These are phyloP conservation scores for Pangasianodon hypophthalmus DNA, from an alignment of 2,113 vertebrate genomes.

Conservation along the genomic window DNA sequence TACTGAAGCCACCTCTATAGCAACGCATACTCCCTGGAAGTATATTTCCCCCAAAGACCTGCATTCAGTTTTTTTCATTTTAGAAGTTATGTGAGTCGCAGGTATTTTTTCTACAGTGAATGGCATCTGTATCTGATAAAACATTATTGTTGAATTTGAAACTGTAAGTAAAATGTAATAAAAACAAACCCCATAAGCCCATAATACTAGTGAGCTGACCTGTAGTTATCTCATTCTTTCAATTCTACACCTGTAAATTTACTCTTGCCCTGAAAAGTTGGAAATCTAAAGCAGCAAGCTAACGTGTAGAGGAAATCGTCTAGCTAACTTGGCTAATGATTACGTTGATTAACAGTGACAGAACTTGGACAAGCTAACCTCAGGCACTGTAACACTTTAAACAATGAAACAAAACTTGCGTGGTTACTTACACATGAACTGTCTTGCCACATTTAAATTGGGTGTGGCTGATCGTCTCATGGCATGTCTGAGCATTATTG, in stretches of 20 bases:
- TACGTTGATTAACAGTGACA: neutral
- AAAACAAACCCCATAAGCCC: neutral
- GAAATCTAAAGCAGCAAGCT: neutral
- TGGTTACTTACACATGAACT: neutral
- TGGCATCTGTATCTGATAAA: neutral
- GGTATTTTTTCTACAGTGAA: neutral
- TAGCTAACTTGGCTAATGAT: neutral
- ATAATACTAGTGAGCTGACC: neutral
- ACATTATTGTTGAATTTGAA: neutral
- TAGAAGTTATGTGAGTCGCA: neutral
- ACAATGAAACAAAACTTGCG: neutral
- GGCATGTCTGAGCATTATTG: neutral
- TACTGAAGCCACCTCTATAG: neutral
- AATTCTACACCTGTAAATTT: neutral
- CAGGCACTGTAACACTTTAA: neutral
- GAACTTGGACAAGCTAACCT: neutral
- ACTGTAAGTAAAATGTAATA: neutral
- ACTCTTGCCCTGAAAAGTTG: neutral
- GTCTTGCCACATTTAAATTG: neutral
- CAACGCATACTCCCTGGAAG: no score
- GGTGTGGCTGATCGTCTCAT: neutral
- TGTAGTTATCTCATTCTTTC: neutral
- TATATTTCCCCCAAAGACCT: no score
- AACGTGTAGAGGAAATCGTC: neutral
- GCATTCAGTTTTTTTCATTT: neutral